phyloP scores from a whole-genome alignment of 2,888 invertebrate species.

The Atethmia centrago region DNA sequence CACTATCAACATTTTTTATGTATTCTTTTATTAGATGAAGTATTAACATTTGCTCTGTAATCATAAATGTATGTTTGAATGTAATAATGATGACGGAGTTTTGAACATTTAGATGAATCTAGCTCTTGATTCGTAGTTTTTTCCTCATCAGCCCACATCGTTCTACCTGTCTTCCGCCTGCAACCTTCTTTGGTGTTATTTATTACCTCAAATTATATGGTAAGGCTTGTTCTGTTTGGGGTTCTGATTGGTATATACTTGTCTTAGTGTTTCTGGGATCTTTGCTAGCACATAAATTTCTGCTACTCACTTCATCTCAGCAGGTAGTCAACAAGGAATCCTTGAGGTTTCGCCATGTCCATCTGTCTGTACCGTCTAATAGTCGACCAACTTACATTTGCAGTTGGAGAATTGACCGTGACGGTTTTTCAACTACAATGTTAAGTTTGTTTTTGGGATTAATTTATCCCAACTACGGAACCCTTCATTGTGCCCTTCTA shows the following conservation, averaged over 20 bases:
- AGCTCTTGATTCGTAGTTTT: slow-evolving; percentile 10
- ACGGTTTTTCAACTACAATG: too few relatives aligned
- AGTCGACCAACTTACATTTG: too few relatives aligned
- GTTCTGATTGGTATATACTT: neutral
- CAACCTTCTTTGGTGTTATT: slow-evolving; percentile 21
- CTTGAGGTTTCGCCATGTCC: too few relatives aligned
- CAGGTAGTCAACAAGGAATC: too few relatives aligned
- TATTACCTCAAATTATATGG: slow-evolving; percentile 48
- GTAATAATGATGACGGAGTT: neutral
- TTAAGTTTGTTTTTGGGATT: too few relatives aligned
- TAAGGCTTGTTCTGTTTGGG: neutral
- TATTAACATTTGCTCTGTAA: neutral
- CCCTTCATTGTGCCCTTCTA: too few relatives aligned
- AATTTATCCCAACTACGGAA: too few relatives aligned
- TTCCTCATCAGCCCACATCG: slow-evolving; percentile 9
- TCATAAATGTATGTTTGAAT: neutral
- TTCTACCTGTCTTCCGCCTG: neutral
- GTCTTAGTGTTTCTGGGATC: neutral
- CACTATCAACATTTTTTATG: slow-evolving; percentile 27
- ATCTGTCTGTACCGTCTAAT: too few relatives aligned
- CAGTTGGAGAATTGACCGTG: too few relatives aligned
- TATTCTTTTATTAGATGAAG: neutral
- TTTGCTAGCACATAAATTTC: too few relatives aligned
- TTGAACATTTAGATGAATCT: neutral
- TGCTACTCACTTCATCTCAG: too few relatives aligned